Evolutionary conservation across 2,888 invertebrate species (phyloP).

Genomic region (Lasioglossum calceatum): DNA sequence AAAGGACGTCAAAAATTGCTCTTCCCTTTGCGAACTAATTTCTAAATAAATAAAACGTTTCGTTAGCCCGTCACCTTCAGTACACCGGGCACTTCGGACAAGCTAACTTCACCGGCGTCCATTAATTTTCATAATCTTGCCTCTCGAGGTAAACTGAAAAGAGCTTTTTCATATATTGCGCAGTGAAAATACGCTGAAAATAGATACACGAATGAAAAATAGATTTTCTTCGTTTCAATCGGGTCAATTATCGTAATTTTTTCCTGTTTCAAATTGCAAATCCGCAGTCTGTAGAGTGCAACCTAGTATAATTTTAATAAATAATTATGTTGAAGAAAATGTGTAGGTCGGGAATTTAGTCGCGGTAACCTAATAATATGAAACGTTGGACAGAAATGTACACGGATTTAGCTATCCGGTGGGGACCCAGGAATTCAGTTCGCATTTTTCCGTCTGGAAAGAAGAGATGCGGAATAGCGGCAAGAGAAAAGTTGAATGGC

Average conservation of each 20-base stretch:
- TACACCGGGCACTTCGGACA: slow-evolving; percentile 45
- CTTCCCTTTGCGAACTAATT: neutral
- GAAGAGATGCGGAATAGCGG: neutral
- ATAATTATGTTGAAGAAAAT: no score
- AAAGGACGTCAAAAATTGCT: neutral
- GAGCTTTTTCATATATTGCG: slow-evolving; percentile 29
- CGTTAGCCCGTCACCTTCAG: slow-evolving; percentile 38
- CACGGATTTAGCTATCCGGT: neutral
- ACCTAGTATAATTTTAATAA: no score
- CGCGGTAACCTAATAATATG: neutral
- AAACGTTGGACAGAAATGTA: neutral
- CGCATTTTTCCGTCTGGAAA: neutral
- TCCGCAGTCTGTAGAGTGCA: no score
- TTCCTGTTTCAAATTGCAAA: no score
- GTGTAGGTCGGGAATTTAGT: neutral
- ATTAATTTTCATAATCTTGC: slow-evolving; percentile 73
- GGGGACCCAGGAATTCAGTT: neutral
- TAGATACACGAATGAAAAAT: slow-evolving; percentile 26
- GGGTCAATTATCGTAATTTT: no score
- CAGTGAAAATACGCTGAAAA: slow-evolving; percentile 18
- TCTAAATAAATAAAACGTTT: slow-evolving; percentile 34
- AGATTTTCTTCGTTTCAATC: neutral
- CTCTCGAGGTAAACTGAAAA: slow-evolving; percentile 60
- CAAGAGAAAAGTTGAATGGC: neutral
- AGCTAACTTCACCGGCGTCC: slow-evolving; percentile 56